These are phyloP conservation scores for Neodiprion lecontei DNA, from an alignment of 1,140 invertebrate species.

Conservation along the genomic window DNA sequence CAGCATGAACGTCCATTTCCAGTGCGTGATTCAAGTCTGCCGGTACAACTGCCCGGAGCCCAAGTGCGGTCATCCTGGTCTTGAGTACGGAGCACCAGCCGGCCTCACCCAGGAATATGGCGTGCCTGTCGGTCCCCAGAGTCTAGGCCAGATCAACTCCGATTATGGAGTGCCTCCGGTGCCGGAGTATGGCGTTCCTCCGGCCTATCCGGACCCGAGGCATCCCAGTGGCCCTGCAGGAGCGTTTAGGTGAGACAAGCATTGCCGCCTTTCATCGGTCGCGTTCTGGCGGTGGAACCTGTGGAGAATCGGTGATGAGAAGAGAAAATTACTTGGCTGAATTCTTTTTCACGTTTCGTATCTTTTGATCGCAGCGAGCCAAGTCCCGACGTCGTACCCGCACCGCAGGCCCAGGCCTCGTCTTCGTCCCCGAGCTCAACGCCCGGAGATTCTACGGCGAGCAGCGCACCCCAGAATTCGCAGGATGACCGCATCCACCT, in stretches of 20 bases:
- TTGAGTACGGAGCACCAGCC: constrained; percentile 75
- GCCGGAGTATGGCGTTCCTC: constrained; percentile 75
- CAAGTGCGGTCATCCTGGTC: constrained; percentile 76
- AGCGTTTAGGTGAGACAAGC: constrained; percentile 67
- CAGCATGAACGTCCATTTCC: constrained; percentile 97
- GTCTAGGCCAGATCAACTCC: constrained; percentile 52
- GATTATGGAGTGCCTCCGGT: constrained; percentile 76
- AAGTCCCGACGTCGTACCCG: constrained; percentile 78
- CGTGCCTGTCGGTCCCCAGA: constrained; percentile 65
- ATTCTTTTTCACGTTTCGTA: constrained; percentile 10
- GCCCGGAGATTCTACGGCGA: constrained; percentile 64
- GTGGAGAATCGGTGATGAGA: not conserved
- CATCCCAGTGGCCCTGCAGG: constrained; percentile 81
- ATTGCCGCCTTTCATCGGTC: not conserved
- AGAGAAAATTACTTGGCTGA: not conserved
- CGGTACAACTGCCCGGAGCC: constrained; percentile 92
- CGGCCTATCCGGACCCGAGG: constrained; percentile 81
- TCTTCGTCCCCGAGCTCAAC: constrained; percentile 72
- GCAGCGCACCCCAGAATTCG: constrained; percentile 71
- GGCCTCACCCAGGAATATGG: constrained; percentile 72
- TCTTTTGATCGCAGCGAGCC: constrained; percentile 67
- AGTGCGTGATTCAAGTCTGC: constrained; percentile 95
- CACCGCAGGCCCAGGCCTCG: constrained; percentile 76
- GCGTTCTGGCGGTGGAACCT: not conserved
- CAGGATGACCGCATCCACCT: constrained; percentile 73